Base-by-base conservation (phyloP, 2,113 vertebrate species). In the Callospermophilus lateralis region DNA sequence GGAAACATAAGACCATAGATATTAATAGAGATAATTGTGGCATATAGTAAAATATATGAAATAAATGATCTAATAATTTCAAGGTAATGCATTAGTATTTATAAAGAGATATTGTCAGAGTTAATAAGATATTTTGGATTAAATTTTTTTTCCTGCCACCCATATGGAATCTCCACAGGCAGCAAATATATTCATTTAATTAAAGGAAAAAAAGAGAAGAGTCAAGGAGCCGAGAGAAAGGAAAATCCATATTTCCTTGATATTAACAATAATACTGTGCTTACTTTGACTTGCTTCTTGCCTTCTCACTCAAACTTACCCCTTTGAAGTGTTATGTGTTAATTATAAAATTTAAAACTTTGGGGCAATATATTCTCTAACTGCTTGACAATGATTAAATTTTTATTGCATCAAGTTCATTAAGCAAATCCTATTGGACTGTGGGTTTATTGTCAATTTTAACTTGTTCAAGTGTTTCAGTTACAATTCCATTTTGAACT, bases 401-500 rank as follows among this genome's bases (percentile, higher is more conserved):
- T 92, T 96, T 94, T 96, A 97, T 68, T 77, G 26, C 55, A 87
- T 92, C 79, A 89, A 92, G 30, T 95, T 97, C 83, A 94, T 97
- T 97, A 97, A 97, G 95, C 63, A 97, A 91, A 94, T 89, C 45
- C 70, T 84, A 74, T 84, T 0, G 0, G 67, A 93, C 58, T 93
- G 42, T 92, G 58, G 90, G 76, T 96, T 97, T 95, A 93, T 80
- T 93, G 86, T 92, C 95, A 84, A 85, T 90, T 97, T 97, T 94
- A 84, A 96, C 80, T 84, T 93, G 86, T 96, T 97, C 79, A 30
- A 94, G 79, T 96, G 72, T 96, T 98, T 97, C 96, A 93, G 93
- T 97, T 97, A 84, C 96, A 84, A 84, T 96, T 98, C 58, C 87
- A 93, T 96, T 96, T 92, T 96, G 76, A 97, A 95, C 45, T 96